Evolutionary conservation across 2,113 vertebrate genomes (phyloP).

Genomic region (Thermophis baileyi): DNA sequence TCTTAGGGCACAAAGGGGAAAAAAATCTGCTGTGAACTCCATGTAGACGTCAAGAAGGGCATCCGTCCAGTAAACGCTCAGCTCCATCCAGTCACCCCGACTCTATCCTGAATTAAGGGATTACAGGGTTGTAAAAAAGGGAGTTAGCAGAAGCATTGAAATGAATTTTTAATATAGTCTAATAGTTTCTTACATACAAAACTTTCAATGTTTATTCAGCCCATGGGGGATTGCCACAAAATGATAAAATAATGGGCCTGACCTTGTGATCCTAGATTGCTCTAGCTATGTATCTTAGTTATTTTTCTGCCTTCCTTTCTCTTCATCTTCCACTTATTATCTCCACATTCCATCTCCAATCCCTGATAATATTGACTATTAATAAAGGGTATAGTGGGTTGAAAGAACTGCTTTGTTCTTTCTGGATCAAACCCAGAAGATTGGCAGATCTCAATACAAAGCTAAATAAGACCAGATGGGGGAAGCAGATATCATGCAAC

Average conservation of each 20-base stretch:
- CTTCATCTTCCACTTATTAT: neutral
- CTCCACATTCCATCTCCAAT: neutral
- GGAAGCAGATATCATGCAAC: neutral
- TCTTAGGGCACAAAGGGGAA: neutral
- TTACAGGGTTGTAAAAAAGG: neutral
- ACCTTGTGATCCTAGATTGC: neutral
- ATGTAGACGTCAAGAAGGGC: neutral
- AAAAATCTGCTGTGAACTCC: neutral
- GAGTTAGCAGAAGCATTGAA: neutral
- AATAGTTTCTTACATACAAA: neutral
- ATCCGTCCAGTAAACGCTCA: neutral
- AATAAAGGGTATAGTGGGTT: neutral
- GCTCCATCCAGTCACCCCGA: neutral
- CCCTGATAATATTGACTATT: neutral
- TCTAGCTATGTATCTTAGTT: neutral
- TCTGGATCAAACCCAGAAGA: neutral
- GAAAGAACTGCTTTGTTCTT: neutral
- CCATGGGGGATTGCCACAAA: neutral
- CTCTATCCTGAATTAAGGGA: neutral
- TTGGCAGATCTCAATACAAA: neutral
- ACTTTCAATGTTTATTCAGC: neutral
- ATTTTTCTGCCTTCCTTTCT: neutral
- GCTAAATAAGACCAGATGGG: neutral
- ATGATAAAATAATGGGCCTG: neutral
- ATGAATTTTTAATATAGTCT: neutral